Evolutionary conservation across 2,113 vertebrate species (phyloP).

Genomic region (Drymodes brunneopygia): DNA sequence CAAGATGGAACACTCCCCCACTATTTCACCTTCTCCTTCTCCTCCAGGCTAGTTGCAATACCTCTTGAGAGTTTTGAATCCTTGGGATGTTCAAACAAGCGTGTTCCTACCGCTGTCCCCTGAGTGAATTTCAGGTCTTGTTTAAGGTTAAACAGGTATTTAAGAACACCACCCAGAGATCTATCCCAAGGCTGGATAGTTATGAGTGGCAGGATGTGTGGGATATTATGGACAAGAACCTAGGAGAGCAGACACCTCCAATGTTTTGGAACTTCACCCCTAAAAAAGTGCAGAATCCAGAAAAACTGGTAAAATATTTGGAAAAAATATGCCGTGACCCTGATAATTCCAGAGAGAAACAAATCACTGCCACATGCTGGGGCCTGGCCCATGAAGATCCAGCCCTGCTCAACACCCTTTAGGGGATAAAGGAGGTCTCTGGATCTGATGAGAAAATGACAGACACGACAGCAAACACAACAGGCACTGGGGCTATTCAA

Average conservation of each 20-base stretch:
- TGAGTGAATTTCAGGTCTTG: background rate
- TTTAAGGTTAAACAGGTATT: background rate
- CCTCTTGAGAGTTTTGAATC: background rate
- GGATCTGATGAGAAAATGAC: background rate
- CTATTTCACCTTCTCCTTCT: background rate
- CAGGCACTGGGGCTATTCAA: background rate
- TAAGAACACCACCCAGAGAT: background rate
- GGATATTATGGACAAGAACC: background rate
- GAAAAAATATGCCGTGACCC: background rate
- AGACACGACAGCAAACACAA: background rate
- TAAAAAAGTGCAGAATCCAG: background rate
- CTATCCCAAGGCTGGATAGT: background rate
- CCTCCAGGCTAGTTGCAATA: background rate
- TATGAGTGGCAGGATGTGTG: background rate
- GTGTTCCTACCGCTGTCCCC: background rate
- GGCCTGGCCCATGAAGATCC: background rate
- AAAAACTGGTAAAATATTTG: background rate
- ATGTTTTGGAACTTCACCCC: background rate
- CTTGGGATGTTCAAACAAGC: background rate
- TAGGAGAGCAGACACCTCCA: rapidly evolving
- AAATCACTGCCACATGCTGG: background rate
- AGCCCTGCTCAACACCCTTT: background rate
- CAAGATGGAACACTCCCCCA: background rate
- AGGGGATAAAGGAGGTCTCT: background rate
- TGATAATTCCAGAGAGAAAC: background rate